Conservation (phyloP, 2,113 vertebrate genomes). For the Pollachius pollachius region DNA sequence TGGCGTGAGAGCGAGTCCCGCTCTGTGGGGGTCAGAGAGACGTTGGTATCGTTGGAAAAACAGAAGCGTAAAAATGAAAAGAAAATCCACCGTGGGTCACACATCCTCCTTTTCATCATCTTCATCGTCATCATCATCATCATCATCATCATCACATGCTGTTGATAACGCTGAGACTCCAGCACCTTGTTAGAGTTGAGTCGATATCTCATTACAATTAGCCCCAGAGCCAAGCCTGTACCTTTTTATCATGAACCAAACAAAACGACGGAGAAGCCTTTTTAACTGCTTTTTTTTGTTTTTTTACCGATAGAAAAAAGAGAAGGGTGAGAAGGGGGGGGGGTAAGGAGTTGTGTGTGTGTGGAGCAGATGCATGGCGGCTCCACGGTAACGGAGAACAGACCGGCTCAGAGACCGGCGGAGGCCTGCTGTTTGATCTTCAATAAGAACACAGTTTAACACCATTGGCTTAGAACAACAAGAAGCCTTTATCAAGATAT, state of each 20-base stretch:
- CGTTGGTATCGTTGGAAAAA: background rate
- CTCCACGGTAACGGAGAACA: conserved; percentile 69
- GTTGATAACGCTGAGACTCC: conserved; percentile 56
- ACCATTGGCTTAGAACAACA: background rate
- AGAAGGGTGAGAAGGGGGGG: conserved; percentile 19
- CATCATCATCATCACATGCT: conserved; percentile 55
- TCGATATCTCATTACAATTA: conserved; percentile 21
- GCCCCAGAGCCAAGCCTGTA: background rate
- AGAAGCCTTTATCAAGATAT: background rate
- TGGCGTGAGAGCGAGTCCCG: conserved; percentile 43
- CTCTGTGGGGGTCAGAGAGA: conserved; percentile 29
- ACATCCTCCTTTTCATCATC: background rate
- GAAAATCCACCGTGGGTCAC: background rate
- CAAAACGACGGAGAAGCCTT: conserved; percentile 64
- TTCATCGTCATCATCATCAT: conserved; percentile 3
- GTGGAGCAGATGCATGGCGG: conserved; percentile 71
- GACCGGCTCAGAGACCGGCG: conserved; percentile 30
- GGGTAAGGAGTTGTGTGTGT: conserved; percentile 39
- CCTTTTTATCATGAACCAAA: conserved; percentile 54
- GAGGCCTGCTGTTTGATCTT: too few relatives aligned
- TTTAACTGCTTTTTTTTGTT: conserved; percentile 55
- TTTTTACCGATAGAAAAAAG: conserved; percentile 45
- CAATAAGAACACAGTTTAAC: conserved; percentile 2
- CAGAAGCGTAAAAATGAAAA: background rate
- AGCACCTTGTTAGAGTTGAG: conserved; percentile 49